Percentiles rank a stretch among this genome's conserved stretches.
These are phyloP conservation scores for Ephydatia muelleri DNA, from an alignment of 37 sponge, comb jelly and placozoan genomes.

Conservation along the genomic window DNA sequence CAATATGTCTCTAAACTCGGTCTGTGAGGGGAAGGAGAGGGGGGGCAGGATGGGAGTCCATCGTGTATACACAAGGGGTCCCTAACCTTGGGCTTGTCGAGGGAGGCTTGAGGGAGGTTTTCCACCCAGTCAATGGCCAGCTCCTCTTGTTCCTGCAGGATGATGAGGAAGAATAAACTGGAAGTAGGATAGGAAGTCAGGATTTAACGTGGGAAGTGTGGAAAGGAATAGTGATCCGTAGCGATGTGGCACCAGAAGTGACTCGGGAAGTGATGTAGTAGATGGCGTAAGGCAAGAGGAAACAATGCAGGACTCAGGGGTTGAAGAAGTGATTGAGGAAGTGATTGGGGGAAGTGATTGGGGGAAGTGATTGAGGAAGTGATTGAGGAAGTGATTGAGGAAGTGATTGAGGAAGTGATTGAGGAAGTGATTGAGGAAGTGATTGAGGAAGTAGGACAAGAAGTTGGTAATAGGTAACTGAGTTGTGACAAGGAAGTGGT, in stretches of 20 bases:
- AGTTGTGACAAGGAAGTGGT: too few species aligned
- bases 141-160: conserved; percentile 22
- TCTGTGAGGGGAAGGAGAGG: neutral
- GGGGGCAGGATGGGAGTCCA: neutral
- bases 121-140: conserved; percentile 8
- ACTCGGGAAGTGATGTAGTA: neutral
- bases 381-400: too few species aligned
- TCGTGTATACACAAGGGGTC: too few species aligned
- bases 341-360: neutral
- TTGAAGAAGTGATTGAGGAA: neutral
- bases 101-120: neutral
- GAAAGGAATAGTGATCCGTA: too few species aligned
- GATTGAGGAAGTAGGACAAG: too few species aligned
- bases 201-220: neutral
- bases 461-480: too few species aligned
- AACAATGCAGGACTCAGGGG: neutral
- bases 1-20: conserved; percentile 28
- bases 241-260: neutral
- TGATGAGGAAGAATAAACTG: neutral
- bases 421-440: too few species aligned
- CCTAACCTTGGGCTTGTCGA: neutral
- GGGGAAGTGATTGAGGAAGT: neutral
- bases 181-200: neutral
- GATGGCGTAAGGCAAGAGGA: neutral
- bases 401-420: too few species aligned